Evolutionary conservation across 1,140 invertebrate species (phyloP), one percentile per base, ranked within the genome.

Genomic region (Panagrolaimus sp.): DNA sequence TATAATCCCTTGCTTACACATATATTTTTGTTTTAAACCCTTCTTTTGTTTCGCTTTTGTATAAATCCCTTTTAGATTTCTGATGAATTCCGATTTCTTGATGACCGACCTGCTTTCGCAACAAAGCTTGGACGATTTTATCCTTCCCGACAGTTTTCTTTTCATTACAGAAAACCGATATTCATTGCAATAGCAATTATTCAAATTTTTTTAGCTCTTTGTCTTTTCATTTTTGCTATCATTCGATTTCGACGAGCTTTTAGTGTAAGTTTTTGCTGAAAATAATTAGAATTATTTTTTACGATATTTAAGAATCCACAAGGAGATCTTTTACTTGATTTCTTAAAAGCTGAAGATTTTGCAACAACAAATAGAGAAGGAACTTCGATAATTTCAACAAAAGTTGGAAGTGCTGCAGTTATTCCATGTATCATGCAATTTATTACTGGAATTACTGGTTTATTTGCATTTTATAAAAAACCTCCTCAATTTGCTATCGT

Each of bases 321-420:
- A n/a, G 45, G 21, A 12, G 43, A 70, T 52, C n/a, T 55, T 17
- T 44, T 70, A 12, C n/a, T 70, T 7, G 68, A 70, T 67, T 70
- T 70, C 17, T 17, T 70, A 15, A 70, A 70, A 58, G 48, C 47
- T 26, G 68, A 70, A 70, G 68, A 70, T 43, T 70, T 68, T 55
- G 68, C 47, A 21, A 32, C 26, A 8, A 70, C 68, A n/a, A 70
- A 70, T 26, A 43, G 67, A 47, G 68, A 70, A 38, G 68, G 68
- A 43, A 70, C 68, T n/a, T 66, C 68, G 7, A 63, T 70, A 24
- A 70, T 70, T 67, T 14, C 64, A 9, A 70, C 67, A 32, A 70
- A 70, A 55, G 17, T 67, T 24, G 68, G 68, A 12, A 48, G 67
- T 0, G 58, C 65, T 12, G 14, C 58, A 15, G 71, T 70, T 67